Conservation (phyloP, 2,797 vertebrate genomes). For the Hylomyscus alleni region DNA sequence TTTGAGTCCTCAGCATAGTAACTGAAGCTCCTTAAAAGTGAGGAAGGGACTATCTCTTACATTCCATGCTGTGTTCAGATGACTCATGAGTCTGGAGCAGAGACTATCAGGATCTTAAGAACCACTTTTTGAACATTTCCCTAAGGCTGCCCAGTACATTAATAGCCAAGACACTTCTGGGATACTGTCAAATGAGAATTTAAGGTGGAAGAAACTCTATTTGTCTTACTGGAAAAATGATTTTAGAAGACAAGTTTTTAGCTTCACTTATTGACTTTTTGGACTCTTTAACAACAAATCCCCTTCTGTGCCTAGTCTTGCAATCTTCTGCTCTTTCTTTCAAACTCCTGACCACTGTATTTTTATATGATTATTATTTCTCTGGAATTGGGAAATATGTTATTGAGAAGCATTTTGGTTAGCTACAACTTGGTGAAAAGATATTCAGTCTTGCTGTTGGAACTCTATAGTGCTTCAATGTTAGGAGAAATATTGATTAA, state of each 20-base stretch:
- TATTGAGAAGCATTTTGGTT: constrained; percentile 76
- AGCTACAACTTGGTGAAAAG: constrained; percentile 81
- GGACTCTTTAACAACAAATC: constrained; percentile 79
- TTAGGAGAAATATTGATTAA: constrained; percentile 77
- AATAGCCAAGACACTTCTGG: constrained; percentile 79
- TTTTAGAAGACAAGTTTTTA: constrained; percentile 76
- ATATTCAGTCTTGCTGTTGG: constrained; percentile 71
- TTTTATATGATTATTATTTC: constrained; percentile 83
- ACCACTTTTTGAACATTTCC: constrained; percentile 83
- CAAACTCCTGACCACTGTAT: constrained; percentile 73
- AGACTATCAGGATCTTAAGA: constrained; percentile 79
- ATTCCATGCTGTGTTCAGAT: constrained; percentile 76
- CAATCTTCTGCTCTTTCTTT: constrained; percentile 80
- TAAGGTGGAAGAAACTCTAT: constrained; percentile 80
- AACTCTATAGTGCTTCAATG: constrained; percentile 45
- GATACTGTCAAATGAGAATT: constrained; percentile 83
- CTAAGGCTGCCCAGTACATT: constrained; percentile 76
- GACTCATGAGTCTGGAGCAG: constrained; percentile 79
- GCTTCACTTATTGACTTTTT: constrained; percentile 81
- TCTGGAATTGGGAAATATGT: constrained; percentile 76
- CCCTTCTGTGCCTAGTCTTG: constrained; percentile 67
- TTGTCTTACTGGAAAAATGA: constrained; percentile 81
- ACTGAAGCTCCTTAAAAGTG: constrained; percentile 60
- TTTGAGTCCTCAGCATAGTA: constrained; percentile 55
- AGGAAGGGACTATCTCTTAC: constrained; percentile 77